A percentile compares a stretch with the other conserved stretches of the same genome.
phyloP scores from a whole-genome alignment of 2,797 vertebrate genomes.

The Rhadinocentrus ornatus region DNA sequence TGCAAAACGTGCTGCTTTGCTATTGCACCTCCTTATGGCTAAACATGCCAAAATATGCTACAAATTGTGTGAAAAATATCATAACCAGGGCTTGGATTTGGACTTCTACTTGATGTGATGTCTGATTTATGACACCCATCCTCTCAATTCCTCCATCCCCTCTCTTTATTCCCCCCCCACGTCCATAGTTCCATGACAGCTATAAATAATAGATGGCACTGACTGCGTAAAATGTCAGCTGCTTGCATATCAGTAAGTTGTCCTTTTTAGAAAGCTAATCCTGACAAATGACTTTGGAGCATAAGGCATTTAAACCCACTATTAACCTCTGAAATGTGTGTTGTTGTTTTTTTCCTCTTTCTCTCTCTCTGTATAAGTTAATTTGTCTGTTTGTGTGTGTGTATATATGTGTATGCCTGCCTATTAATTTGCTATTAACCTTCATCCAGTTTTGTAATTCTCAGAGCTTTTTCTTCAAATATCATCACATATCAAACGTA shows the following conservation, averaged over 20 bases:
- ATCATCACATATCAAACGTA: slow-evolving; percentile 38
- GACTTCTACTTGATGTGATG: slow-evolving; percentile 24
- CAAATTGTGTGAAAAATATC: slow-evolving; percentile 14
- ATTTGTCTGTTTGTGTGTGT: slow-evolving; percentile 10
- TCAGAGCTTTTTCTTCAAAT: slow-evolving; percentile 48
- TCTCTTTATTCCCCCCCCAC: slow-evolving; percentile 4
- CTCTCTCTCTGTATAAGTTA: slow-evolving; percentile 10
- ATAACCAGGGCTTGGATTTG: slow-evolving; percentile 12
- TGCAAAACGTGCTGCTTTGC: slow-evolving; percentile 20
- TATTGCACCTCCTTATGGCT: slow-evolving; percentile 5
- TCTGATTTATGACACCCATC: slow-evolving; percentile 50
- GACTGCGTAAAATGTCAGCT: slow-evolving; percentile 73
- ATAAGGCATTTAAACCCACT: slow-evolving; percentile 58
- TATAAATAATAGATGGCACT: slow-evolving; percentile 73
- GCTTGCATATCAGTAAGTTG: slow-evolving; percentile 65
- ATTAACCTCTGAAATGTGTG: slow-evolving; percentile 73
- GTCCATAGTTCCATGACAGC: slow-evolving; percentile 55
- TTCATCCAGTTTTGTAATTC: slow-evolving; percentile 39
- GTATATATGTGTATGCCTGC: slow-evolving; percentile 14
- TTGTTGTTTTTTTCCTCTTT: slow-evolving; percentile 28
- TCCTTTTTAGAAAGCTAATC: slow-evolving; percentile 67
- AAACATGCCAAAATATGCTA: neutral
- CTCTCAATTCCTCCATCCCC: slow-evolving; percentile 6
- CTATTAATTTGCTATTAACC: slow-evolving; percentile 52
- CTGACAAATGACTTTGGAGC: slow-evolving; percentile 73